phyloP scores from a whole-genome alignment of 2,888 invertebrate species.

The Yponomeuta cagnagella region DNA sequence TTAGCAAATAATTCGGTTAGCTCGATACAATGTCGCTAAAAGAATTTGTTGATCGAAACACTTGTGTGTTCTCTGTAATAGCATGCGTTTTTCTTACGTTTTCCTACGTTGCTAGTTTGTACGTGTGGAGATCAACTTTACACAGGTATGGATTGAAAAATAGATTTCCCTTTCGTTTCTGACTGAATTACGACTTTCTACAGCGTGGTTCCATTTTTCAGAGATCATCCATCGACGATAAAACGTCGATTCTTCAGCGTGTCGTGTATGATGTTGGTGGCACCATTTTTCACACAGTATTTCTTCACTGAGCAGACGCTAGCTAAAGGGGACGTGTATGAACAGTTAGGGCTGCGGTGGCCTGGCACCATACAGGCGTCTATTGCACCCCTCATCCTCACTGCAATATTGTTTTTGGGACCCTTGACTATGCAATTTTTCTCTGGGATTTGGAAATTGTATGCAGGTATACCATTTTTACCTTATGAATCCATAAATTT shows the following conservation, averaged over 20 bases:
- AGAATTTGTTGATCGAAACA: slow-evolving; percentile 25
- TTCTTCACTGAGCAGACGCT: slow-evolving; percentile 80
- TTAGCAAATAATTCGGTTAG: not conserved
- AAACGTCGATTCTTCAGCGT: slow-evolving; percentile 92
- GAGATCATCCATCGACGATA: slow-evolving; percentile 92
- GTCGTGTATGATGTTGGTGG: slow-evolving; percentile 85
- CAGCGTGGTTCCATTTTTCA: slow-evolving; percentile 53
- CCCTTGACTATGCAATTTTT: slow-evolving; percentile 84
- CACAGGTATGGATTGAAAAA: slow-evolving; percentile 67
- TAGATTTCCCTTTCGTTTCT: not conserved
- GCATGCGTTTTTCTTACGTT: slow-evolving; percentile 86
- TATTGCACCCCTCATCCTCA: slow-evolving; percentile 84
- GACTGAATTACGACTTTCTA: not conserved
- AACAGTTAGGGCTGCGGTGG: slow-evolving; percentile 84
- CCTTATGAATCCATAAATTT: not conserved
- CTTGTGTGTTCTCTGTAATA: slow-evolving; percentile 78
- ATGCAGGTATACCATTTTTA: slow-evolving; percentile 72
- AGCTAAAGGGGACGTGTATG: slow-evolving; percentile 77
- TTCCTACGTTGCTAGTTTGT: slow-evolving; percentile 90
- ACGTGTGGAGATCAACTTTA: slow-evolving; percentile 88
- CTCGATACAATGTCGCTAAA: slow-evolving; percentile 9
- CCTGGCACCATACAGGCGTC: slow-evolving; percentile 84
- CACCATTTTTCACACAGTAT: slow-evolving; percentile 85
- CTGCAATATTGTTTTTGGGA: slow-evolving; percentile 88
- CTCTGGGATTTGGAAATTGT: slow-evolving; percentile 81